These are phyloP conservation scores for Sapajus apella DNA, from an alignment of 2,113 vertebrate species.

Conservation along the genomic window DNA sequence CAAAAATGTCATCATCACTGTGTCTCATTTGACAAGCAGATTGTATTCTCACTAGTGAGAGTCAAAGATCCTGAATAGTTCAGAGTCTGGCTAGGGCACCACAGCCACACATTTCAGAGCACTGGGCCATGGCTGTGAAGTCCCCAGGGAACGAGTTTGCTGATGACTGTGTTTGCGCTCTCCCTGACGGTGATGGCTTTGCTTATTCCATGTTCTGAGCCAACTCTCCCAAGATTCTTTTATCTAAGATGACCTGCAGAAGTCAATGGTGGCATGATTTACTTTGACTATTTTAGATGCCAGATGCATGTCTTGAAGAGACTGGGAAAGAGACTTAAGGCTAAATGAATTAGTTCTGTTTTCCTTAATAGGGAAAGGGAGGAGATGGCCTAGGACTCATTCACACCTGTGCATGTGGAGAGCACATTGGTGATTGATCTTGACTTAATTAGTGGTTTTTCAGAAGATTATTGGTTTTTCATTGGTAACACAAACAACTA, in stretches of 20 bases:
- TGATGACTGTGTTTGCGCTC: accelerated
- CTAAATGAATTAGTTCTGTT: constrained; percentile 6
- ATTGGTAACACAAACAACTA: background rate
- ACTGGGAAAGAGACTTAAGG: background rate
- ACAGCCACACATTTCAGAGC: background rate
- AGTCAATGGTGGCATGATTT: background rate
- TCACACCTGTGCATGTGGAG: background rate
- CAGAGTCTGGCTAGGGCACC: background rate
- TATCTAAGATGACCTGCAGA: background rate
- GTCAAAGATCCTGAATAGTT: background rate
- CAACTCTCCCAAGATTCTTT: background rate
- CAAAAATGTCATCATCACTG: background rate
- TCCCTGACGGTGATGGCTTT: background rate
- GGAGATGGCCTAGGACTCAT: background rate
- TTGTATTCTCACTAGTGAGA: background rate
- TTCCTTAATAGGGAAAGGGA: background rate
- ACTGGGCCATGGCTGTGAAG: too few relatives aligned
- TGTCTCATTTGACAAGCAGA: background rate
- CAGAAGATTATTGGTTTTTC: background rate
- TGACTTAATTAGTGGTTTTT: background rate
- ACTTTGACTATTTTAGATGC: background rate
- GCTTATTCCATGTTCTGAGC: background rate
- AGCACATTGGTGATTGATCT: background rate
- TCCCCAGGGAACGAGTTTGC: background rate
- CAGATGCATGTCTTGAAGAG: background rate